phyloP scores from a whole-genome alignment of 2,888 invertebrate genomes.

The Eulithis testata region DNA sequence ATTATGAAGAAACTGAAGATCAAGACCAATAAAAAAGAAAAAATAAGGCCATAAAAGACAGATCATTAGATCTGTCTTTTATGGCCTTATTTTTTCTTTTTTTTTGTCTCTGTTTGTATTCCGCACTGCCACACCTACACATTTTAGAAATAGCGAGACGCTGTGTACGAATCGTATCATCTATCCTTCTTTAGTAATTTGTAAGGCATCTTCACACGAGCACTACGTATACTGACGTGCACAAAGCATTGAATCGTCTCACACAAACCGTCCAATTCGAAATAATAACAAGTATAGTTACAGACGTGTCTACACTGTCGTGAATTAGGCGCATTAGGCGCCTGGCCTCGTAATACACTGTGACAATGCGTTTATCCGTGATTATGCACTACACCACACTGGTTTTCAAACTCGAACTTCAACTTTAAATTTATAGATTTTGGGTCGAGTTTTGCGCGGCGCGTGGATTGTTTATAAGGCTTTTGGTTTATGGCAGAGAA shows the following conservation, averaged over 20 bases:
- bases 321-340: slow-evolving; percentile 80
- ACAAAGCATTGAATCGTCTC: slow-evolving; percentile 30
- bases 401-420: slow-evolving; percentile 31
- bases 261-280: slow-evolving; percentile 55
- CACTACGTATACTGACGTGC: slow-evolving; percentile 3
- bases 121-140: not conserved
- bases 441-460: slow-evolving; percentile 44
- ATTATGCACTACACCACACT: slow-evolving; percentile 61
- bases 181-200: not conserved
- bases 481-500: slow-evolving; percentile 47
- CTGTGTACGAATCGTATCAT: too few relatives aligned
- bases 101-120: too few relatives aligned
- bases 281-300: slow-evolving; percentile 62
- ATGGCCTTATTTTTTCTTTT: too few relatives aligned
- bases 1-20: too few relatives aligned
- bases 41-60: too few relatives aligned
- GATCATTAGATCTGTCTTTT: too few relatives aligned
- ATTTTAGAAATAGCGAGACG: not conserved
- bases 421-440: slow-evolving; percentile 35
- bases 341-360: slow-evolving; percentile 75
- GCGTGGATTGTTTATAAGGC: slow-evolving; percentile 45
- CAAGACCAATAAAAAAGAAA: too few relatives aligned
- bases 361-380: slow-evolving; percentile 77
- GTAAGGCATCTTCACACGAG: not conserved
- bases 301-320: slow-evolving; percentile 75